These are phyloP conservation scores for Plusia festucae DNA, from an alignment of 2,888 invertebrate genomes.

Conservation along the genomic window DNA sequence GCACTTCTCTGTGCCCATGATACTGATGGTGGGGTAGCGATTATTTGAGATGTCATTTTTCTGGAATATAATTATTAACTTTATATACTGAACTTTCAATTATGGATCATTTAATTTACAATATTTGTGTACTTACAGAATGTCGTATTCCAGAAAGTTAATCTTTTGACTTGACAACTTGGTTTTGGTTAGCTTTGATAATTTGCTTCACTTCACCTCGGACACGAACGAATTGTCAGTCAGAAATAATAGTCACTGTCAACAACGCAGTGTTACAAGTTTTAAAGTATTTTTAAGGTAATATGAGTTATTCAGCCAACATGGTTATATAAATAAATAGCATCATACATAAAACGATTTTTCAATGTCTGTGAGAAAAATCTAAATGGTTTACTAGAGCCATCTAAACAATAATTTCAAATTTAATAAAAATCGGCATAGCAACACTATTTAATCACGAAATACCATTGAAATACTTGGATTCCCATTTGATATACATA, in stretches of 20 bases:
- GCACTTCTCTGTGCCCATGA: constrained; percentile 97
- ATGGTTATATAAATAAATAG: no score
- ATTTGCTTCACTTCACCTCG: not conserved
- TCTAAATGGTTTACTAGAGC: no score
- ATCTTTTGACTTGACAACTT: constrained; percentile 24
- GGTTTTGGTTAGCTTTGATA: not conserved
- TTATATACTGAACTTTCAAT: not conserved
- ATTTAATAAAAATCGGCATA: no score
- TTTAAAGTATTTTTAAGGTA: no score
- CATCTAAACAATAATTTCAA: no score
- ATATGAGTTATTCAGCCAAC: no score
- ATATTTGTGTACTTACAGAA: constrained; percentile 34
- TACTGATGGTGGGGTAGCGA: constrained; percentile 91
- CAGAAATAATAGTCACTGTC: constrained; percentile 7
- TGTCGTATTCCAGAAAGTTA: constrained; percentile 18
- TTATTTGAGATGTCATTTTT: constrained; percentile 68
- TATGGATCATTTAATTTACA: not conserved
- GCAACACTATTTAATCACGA: no score
- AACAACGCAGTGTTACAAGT: not conserved
- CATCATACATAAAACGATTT: no score
- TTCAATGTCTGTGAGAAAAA: no score
- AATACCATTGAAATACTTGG: no score
- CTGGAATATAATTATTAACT: constrained; percentile 48
- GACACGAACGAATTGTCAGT: not conserved
- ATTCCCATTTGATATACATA: no score